Conservation (phyloP, 2,113 vertebrate genomes). For the Amazona vittata region DNA sequence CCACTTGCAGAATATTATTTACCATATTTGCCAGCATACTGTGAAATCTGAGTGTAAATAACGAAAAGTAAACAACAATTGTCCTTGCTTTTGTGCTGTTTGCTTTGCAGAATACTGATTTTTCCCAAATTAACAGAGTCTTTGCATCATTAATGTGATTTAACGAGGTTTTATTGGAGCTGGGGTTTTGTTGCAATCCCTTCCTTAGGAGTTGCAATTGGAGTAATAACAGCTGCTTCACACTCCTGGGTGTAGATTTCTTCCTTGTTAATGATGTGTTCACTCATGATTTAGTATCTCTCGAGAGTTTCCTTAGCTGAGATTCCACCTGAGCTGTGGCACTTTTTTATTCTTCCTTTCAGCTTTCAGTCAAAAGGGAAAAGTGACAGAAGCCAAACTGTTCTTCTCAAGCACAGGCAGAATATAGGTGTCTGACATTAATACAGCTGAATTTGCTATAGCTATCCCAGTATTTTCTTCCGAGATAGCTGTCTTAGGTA, state of each 20-base stretch:
- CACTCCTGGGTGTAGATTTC: constrained; percentile 37
- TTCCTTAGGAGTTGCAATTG: constrained; percentile 25
- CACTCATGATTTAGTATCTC: constrained; percentile 52
- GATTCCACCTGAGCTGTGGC: background rate
- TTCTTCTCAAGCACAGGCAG: background rate
- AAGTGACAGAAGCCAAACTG: background rate
- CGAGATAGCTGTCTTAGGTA: background rate
- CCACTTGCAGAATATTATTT: constrained; percentile 45
- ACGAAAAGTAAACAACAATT: constrained; percentile 52
- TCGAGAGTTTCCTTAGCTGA: background rate
- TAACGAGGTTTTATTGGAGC: constrained; percentile 12
- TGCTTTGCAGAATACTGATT: constrained; percentile 31
- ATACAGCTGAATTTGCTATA: background rate
- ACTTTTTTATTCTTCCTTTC: background rate
- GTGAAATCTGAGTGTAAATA: constrained; percentile 39
- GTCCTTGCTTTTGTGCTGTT: constrained; percentile 55
- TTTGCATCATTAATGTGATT: constrained; percentile 35
- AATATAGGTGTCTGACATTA: background rate
- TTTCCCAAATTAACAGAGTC: constrained; percentile 23
- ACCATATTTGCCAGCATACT: constrained; percentile 17
- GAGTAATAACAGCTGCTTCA: constrained; percentile 50
- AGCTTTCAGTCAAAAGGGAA: background rate
- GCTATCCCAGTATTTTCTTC: background rate
- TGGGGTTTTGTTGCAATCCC: background rate
- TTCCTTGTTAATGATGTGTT: constrained; percentile 51